Evolutionary conservation across 2,113 vertebrate genomes (phyloP).

Genomic region (Setophaga kirtlandii): DNA sequence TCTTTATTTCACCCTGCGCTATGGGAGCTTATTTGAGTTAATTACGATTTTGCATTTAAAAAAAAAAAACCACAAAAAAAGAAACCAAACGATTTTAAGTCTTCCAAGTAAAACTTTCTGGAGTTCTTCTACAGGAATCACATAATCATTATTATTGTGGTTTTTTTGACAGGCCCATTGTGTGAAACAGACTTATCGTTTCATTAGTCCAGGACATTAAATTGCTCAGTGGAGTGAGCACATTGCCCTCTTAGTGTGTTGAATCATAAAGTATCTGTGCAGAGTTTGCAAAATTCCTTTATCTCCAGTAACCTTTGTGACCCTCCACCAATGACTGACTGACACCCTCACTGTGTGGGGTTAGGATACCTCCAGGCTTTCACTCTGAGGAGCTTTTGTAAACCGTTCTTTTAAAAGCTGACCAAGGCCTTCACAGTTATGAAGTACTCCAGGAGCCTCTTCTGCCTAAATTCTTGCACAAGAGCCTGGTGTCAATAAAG

Average conservation of each 20-base stretch:
- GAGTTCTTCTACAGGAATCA: background rate
- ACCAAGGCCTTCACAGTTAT: slow-evolving; percentile 47
- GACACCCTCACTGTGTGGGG: slow-evolving; percentile 52
- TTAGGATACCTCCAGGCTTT: slow-evolving; percentile 59
- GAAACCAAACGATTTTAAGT: background rate
- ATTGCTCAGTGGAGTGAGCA: slow-evolving; percentile 26
- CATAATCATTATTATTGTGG: background rate
- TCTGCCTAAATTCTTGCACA: slow-evolving; percentile 36
- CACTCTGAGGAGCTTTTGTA: slow-evolving; percentile 60
- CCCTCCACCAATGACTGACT: slow-evolving; percentile 58
- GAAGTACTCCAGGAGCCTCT: slow-evolving; percentile 7
- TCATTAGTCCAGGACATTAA: slow-evolving; percentile 59
- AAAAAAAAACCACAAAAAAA: background rate
- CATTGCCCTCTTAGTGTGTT: slow-evolving; percentile 32
- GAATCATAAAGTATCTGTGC: slow-evolving; percentile 62
- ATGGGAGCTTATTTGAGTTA: slow-evolving; percentile 26
- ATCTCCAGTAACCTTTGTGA: slow-evolving; percentile 72
- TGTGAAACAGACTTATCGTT: slow-evolving; percentile 60
- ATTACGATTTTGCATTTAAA: slow-evolving; percentile 54
- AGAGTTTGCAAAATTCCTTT: slow-evolving; percentile 69
- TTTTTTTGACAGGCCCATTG: slow-evolving; percentile 61
- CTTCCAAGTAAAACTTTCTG: slow-evolving; percentile 20
- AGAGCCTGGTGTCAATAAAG: background rate
- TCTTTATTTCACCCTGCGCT: slow-evolving; percentile 40
- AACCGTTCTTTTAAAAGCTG: slow-evolving; percentile 69